phyloP scores from a whole-genome alignment of 2,888 invertebrate species.

The Pasiphila rectangulata region DNA sequence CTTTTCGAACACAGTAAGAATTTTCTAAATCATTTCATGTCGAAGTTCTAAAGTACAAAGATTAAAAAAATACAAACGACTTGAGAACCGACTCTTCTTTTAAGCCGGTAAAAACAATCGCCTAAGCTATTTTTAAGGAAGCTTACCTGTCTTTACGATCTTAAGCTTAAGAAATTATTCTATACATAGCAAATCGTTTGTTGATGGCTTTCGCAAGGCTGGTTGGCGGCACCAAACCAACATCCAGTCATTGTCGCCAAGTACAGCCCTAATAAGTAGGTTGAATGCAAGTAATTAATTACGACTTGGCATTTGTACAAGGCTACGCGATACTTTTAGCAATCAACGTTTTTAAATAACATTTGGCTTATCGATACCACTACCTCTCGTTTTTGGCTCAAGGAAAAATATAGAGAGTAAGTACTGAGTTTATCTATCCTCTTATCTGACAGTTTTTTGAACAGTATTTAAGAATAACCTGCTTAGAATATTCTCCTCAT shows the following conservation, averaged over 20 bases:
- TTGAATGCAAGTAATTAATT: conserved; percentile 32
- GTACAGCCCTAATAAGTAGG: conserved; percentile 15
- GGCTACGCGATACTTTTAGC: conserved; percentile 32
- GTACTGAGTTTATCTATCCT: background rate
- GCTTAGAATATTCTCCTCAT: too few relatives aligned
- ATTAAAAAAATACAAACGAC: too few relatives aligned
- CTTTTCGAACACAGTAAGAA: too few relatives aligned
- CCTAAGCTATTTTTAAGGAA: too few relatives aligned
- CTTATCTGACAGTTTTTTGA: too few relatives aligned
- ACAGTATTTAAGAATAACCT: too few relatives aligned
- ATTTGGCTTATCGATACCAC: conserved; percentile 4
- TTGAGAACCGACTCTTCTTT: conserved; percentile 16
- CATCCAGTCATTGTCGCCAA: conserved; percentile 40
- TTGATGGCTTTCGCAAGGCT: conserved; percentile 15
- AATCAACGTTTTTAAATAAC: conserved; percentile 14
- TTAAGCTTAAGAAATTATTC: too few relatives aligned
- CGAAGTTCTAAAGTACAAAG: too few relatives aligned
- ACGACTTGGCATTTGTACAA: conserved; percentile 35
- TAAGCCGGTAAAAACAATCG: too few relatives aligned
- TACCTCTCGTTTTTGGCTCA: background rate
- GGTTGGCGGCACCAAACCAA: conserved; percentile 25
- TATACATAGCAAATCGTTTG: conserved; percentile 11
- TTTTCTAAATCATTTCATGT: too few relatives aligned
- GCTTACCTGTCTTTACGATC: too few relatives aligned
- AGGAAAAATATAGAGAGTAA: conserved; percentile 4